Base-by-base conservation (phyloP, 2,797 vertebrate genomes). In the Hafferia zeledoni region DNA sequence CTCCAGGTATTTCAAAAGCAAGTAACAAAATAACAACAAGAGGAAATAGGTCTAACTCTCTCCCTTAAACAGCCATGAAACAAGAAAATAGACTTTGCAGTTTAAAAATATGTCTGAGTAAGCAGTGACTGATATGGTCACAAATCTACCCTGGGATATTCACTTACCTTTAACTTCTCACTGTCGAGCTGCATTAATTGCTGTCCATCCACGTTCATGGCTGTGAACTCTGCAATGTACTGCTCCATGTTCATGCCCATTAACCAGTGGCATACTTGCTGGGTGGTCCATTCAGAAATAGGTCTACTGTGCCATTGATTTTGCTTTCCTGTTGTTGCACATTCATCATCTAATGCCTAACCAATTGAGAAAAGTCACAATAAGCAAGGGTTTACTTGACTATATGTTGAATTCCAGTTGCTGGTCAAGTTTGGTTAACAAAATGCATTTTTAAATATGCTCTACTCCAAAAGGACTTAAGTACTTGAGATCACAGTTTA, bases 171-270 rank as follows among this genome's bases (percentile, higher is more conserved):
- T 65, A 99, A 87, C 96, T 98, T 98, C 61, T 99, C 98, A 53
- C 98, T 99, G 98, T 99, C 98, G 18, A 99, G 96, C 43, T 98
- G 96, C 96, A 99, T 97, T 69, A 99, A 95, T 95, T 99, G 98
- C 89, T 98, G 98, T 33, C 99, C 98, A 22, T 99, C 98, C 75
- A 98, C 88, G 20, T 98, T 98, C 93, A 98, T 98, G 35, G 98
- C 94, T 14, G 98, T 99, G 95, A 99, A 99, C 90, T 99, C 98
- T 7, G 97, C 78, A 39, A 98, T 98, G 76, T 98, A 98, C 81
- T 99, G 99, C 95, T 99, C 99, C 98, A 99, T 98, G 87, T 99
- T 99, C 98, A 99, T 98, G 91, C 99, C 98, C 98, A 98, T 98
- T 95, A 98, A 83, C 98, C 98, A 99, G 95, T 99, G 98, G 94